These are phyloP conservation scores for Eonycteris spelaea DNA, from an alignment of 2,113 vertebrate genomes.

Conservation along the genomic window DNA sequence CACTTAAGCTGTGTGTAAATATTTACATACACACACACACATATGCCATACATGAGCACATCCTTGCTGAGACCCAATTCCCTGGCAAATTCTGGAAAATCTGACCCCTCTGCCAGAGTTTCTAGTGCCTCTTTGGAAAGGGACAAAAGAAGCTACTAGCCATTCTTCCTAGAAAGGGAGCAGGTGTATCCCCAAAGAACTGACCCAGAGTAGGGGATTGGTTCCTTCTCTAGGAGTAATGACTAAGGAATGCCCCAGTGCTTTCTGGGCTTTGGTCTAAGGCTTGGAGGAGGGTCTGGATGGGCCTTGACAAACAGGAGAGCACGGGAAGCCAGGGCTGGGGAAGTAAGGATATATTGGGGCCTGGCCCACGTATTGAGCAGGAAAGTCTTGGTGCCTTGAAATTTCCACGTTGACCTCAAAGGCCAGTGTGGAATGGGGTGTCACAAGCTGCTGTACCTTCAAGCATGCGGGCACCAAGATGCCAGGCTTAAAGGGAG, in stretches of 20 bases:
- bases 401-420: background rate
- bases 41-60: constrained; percentile 58
- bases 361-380: background rate
- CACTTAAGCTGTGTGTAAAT: constrained; percentile 76
- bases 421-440: background rate
- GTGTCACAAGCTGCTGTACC: background rate
- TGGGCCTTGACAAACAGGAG: background rate
- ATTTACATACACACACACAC: constrained; percentile 71
- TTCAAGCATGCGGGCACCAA: background rate
- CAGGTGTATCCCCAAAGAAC: background rate
- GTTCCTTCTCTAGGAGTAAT: background rate
- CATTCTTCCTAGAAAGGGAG: background rate
- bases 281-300: background rate
- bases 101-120: constrained; percentile 49
- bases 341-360: fast-evolving
- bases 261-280: background rate
- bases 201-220: background rate
- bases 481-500: background rate
- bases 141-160: constrained; percentile 34
- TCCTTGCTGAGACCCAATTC: constrained; percentile 53
- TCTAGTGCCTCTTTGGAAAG: background rate
- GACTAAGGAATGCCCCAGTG: background rate
- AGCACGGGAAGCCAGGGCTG: fast-evolving
- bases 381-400: background rate
- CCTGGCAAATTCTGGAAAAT: constrained; percentile 47